Evolutionary conservation across 2,113 vertebrate genomes (phyloP).

Genomic region (Clarias magur): DNA sequence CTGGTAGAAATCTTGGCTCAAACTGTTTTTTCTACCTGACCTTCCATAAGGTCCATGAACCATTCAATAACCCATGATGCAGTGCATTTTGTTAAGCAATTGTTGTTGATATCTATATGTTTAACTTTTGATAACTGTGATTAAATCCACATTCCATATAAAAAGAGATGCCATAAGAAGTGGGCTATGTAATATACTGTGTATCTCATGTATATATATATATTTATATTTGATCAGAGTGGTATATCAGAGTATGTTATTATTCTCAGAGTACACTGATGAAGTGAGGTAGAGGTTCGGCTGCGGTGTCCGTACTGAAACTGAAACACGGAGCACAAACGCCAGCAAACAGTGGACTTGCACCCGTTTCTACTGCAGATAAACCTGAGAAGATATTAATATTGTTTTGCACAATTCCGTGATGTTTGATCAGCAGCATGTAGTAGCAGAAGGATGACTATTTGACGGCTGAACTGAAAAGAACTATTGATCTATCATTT

Average conservation of each 20-base stretch:
- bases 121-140: slow-evolving; percentile 31
- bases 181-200: slow-evolving; percentile 20
- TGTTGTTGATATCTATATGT: slow-evolving; percentile 11
- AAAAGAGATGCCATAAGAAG: slow-evolving; percentile 13
- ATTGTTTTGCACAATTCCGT: slow-evolving; percentile 18
- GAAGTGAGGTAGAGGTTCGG: neutral
- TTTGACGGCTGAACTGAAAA: slow-evolving; percentile 3
- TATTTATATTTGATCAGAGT: neutral
- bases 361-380: neutral
- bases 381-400: neutral
- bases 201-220: neutral
- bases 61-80: neutral
- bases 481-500: neutral
- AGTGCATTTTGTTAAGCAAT: neutral
- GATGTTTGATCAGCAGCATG: slow-evolving; percentile 22
- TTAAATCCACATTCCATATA: slow-evolving; percentile 39
- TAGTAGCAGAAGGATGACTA: slow-evolving; percentile 12
- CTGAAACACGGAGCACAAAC: neutral
- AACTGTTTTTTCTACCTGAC: slow-evolving; percentile 9
- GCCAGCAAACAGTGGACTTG: neutral
- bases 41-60: neutral
- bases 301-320: neutral
- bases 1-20: neutral
- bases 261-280: neutral
- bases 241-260: neutral